Conservation (phyloP, 2,888 invertebrate species). For the Synanthedon andrenaeformis region DNA sequence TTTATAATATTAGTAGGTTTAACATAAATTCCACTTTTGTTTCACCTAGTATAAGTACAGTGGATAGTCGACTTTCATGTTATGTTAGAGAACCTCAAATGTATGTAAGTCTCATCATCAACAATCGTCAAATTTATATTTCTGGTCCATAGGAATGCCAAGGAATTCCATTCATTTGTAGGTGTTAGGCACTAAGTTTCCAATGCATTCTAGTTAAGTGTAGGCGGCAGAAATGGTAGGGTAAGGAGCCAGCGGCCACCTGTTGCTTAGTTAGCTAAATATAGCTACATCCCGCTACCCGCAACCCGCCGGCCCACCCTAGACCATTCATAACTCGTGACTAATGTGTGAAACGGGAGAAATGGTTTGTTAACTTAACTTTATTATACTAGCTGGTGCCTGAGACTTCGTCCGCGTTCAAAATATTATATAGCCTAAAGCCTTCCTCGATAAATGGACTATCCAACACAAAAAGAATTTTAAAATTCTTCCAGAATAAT, state of each 20-base stretch:
- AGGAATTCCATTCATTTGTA: no score
- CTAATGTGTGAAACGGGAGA: slow-evolving; percentile 44
- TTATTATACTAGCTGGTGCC: no score
- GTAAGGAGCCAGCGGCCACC: slow-evolving; percentile 39
- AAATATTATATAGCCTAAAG: no score
- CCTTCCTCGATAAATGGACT: no score
- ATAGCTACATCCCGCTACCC: slow-evolving; percentile 26
- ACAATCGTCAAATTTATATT: no score
- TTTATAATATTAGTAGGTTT: no score
- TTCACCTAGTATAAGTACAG: neutral
- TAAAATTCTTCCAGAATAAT: no score
- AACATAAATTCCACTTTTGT: no score
- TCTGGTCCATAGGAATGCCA: no score
- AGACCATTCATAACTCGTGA: slow-evolving; percentile 58
- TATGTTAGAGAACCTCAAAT: neutral
- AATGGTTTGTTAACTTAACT: neutral
- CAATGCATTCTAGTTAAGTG: slow-evolving; percentile 6
- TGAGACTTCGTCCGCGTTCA: no score
- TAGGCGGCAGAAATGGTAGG: slow-evolving; percentile 29
- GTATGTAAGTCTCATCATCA: neutral
- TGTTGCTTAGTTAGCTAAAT: slow-evolving; percentile 53
- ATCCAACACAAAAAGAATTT: no score
- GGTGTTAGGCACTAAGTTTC: no score
- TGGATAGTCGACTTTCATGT: neutral
- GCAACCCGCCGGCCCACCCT: slow-evolving; percentile 19